Evolutionary conservation across 2,797 vertebrate species (phyloP), one percentile per base, ranked within the genome.

Genomic region (Epinephelus coioides): DNA sequence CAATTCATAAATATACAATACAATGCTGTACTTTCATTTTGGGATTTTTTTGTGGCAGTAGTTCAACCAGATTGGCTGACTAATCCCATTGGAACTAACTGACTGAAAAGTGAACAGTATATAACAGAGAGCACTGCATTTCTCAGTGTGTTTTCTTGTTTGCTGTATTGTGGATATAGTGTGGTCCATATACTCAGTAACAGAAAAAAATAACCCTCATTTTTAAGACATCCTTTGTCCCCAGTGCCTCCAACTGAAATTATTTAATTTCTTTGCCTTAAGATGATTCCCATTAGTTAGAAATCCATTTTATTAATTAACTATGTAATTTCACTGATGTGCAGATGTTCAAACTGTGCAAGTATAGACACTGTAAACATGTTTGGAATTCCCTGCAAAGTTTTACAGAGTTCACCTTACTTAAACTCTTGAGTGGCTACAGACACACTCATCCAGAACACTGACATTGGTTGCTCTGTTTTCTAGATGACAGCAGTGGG

Each of bases 401-500:
- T 30, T 38, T 50, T 47, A 63, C 23, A 40, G 6, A 30, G 1
- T 38, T 43, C 19, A 27, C 18, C 6, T 70, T 4, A 21, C 34
- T 59, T 13, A 57, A 34, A 34, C 8, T 27, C 0, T 1, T 8
- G 19, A 47, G 11, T 34, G 2, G 9, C 19, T 53, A 30, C 54
- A 53, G 2, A 50, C 19, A 13, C 13, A 43, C 4, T 15, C 46
- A 44, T 34, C 34, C 5, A n/a, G 1, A 3, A 40, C 23, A n/a
- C 7, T 69, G 8, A 54, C 14, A 46, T 13, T 47, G 70, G 19
- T 12, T 49, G 46, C 47, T 63, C n/a, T 23, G 3, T n/a, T 14
- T 4, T 61, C 6, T 54, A 89, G 88, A 69, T 59, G 76, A 79
- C 14, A 82, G 51, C 67, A 67, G 68, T 30, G 76, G 71, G 2